phyloP scores from a whole-genome alignment of 92 coral and sea anemone species.

The Epizoanthus scotinus region DNA sequence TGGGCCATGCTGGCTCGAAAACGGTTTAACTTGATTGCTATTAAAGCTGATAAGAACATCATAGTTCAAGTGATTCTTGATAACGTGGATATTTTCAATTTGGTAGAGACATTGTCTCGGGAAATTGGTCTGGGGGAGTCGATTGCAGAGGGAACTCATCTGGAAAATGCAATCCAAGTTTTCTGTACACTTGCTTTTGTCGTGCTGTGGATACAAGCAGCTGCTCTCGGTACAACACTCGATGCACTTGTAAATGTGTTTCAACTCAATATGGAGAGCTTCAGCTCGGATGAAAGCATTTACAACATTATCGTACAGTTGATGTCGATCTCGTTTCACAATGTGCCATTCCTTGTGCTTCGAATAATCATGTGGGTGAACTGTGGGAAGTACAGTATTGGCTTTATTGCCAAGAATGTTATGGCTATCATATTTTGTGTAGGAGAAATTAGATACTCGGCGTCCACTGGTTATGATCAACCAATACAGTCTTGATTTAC shows the following conservation, averaged over 20 bases:
- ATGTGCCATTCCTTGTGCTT: conserved; percentile 45
- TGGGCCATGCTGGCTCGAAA: conserved; percentile 37
- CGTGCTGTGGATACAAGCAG: conserved; percentile 31
- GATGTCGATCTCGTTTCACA: conserved; percentile 37
- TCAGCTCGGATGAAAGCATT: not conserved
- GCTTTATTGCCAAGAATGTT: conserved; percentile 54
- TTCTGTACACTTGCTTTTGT: conserved; percentile 51
- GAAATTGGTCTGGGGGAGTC: conserved; percentile 20
- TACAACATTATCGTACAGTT: conserved; percentile 17
- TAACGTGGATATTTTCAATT: conserved; percentile 45
- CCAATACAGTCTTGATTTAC: conserved; percentile 2
- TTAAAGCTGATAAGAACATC: conserved; percentile 31
- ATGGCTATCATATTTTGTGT: conserved; percentile 41
- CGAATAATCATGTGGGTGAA: conserved; percentile 48
- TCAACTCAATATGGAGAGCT: not conserved
- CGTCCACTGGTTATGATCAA: not conserved
- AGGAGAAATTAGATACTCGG: conserved; percentile 26
- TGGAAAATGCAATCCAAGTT: conserved; percentile 47
- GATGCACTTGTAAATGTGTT: conserved; percentile 15
- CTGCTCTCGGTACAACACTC: conserved; percentile 28
- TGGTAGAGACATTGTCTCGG: conserved; percentile 36
- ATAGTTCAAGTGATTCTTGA: conserved; percentile 43
- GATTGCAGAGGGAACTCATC: conserved; percentile 22
- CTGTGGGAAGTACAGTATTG: conserved; percentile 31
- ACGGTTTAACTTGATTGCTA: conserved; percentile 17